A percentile compares a stretch with the other conserved stretches of the same genome.
Evolutionary conservation across 2,113 vertebrate genomes (phyloP).

Genomic region (Melanerpes aurifrons): DNA sequence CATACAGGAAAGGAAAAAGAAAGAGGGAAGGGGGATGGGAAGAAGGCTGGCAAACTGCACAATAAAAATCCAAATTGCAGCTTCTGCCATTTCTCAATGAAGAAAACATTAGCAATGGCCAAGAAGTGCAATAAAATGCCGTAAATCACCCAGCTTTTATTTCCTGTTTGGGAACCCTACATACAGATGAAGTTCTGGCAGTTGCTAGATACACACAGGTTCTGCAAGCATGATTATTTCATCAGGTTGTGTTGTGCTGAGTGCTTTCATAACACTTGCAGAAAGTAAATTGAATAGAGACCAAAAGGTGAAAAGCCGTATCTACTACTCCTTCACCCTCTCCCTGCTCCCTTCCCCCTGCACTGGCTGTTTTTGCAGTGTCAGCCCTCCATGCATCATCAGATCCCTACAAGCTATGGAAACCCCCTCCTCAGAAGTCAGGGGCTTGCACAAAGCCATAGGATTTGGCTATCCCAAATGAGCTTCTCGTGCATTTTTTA

Average conservation of each 20-base stretch:
- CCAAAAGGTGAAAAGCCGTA: slow-evolving; percentile 34
- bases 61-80: slow-evolving; percentile 73
- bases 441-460: slow-evolving; percentile 40
- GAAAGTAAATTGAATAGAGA: slow-evolving; percentile 26
- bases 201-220: slow-evolving; percentile 19
- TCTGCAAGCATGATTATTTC: slow-evolving; percentile 60
- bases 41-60: slow-evolving; percentile 40
- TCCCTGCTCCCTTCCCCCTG: slow-evolving; percentile 2
- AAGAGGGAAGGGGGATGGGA: background rate
- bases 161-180: slow-evolving; percentile 51
- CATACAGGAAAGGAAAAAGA: slow-evolving; percentile 70
- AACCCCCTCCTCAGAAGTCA: slow-evolving; percentile 59
- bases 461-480: slow-evolving; percentile 41
- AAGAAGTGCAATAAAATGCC: slow-evolving; percentile 69
- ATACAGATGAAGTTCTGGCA: slow-evolving; percentile 47
- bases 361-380: slow-evolving; percentile 6
- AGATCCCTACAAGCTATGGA: slow-evolving; percentile 52
- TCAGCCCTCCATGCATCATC: slow-evolving; percentile 68
- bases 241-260: slow-evolving; percentile 26
- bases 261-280: slow-evolving; percentile 11
- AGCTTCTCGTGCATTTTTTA: slow-evolving; percentile 31
- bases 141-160: slow-evolving; percentile 71
- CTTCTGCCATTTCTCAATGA: slow-evolving; percentile 76
- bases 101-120: slow-evolving; percentile 76
- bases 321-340: background rate